A percentile compares a stretch with the other conserved stretches of the same genome.
These are phyloP conservation scores for Leptopilina myrica DNA, from an alignment of 2,888 invertebrate genomes.

Conservation along the genomic window DNA sequence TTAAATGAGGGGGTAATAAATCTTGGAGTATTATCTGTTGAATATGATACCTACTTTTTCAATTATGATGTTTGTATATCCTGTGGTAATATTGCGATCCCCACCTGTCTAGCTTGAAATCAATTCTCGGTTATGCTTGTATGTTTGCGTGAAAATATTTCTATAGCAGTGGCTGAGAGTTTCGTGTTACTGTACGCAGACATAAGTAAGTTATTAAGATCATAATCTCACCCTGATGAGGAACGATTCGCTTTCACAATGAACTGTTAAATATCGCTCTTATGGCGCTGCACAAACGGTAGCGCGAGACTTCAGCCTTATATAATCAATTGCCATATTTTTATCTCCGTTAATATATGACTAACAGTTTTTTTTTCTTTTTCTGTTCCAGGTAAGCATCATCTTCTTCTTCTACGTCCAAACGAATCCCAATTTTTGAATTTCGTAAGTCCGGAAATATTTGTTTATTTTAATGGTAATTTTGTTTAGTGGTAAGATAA, in stretches of 20 bases:
- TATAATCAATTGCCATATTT: conserved; percentile 48
- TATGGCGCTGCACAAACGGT: conserved; percentile 41
- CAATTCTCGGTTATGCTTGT: conserved; percentile 14
- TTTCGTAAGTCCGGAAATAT: neutral
- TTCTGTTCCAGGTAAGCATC: conserved; percentile 69
- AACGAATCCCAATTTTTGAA: neutral
- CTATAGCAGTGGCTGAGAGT: conserved; percentile 40
- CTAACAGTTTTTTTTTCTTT: conserved; percentile 47
- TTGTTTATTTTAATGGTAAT: neutral
- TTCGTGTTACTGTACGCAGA: conserved; percentile 59
- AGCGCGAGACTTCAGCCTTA: conserved; percentile 19
- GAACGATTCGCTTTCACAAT: conserved; percentile 52
- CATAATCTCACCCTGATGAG: conserved; percentile 64
- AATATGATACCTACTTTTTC: conserved; percentile 1
- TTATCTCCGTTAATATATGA: conserved; percentile 32
- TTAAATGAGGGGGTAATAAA: too few species aligned
- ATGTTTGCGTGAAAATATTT: conserved; percentile 11
- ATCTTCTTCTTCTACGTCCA: neutral
- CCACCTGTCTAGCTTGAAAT: conserved; percentile 18
- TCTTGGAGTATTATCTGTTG: too few species aligned
- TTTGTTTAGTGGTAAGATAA: too few species aligned
- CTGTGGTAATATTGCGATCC: neutral
- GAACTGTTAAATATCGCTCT: conserved; percentile 52
- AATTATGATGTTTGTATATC: conserved; percentile 23
- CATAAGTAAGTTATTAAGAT: conserved; percentile 70